Conservation (phyloP, 2,797 vertebrate genomes). For the Bradypodion pumilum region DNA sequence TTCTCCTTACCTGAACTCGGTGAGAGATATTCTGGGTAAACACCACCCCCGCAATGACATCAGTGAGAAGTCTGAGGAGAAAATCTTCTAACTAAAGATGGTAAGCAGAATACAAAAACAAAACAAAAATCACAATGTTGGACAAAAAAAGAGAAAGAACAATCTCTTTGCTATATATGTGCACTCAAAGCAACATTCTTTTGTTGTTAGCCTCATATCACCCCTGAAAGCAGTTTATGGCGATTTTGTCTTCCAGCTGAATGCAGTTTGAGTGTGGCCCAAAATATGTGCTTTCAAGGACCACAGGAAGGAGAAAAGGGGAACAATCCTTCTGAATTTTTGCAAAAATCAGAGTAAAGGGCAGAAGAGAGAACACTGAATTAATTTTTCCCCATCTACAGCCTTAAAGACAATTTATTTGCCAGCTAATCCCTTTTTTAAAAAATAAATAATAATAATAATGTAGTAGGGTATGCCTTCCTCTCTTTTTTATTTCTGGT, state of each 20-base stretch:
- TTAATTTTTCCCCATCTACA: conserved; percentile 60
- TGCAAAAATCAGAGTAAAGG: conserved; percentile 63
- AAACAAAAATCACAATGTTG: neutral
- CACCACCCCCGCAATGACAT: fast-evolving
- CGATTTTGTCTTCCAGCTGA: conserved; percentile 47
- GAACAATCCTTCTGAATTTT: conserved; percentile 57
- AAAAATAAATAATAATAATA: too few species aligned
- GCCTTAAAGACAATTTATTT: conserved; percentile 57
- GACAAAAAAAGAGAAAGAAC: neutral
- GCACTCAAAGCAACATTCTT: conserved; percentile 29
- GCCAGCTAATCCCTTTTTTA: conserved; percentile 54
- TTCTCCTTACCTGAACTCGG: neutral
- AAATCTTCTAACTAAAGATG: neutral
- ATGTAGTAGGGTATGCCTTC: conserved; percentile 37
- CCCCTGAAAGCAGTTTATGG: conserved; percentile 23
- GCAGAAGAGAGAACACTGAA: conserved; percentile 48
- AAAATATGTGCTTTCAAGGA: conserved; percentile 20
- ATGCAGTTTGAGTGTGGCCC: conserved; percentile 53
- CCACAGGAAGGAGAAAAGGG: conserved; percentile 52
- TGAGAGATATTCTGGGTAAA: neutral
- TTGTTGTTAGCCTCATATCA: conserved; percentile 30
- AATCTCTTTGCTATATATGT: neutral
- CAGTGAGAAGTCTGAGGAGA: neutral
- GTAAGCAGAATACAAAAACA: neutral
- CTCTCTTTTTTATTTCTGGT: conserved; percentile 42